Percentiles rank a stretch among this genome's conserved stretches.
Conservation (phyloP, 2,888 invertebrate species). For the Lordiphosa fenestrarum region DNA sequence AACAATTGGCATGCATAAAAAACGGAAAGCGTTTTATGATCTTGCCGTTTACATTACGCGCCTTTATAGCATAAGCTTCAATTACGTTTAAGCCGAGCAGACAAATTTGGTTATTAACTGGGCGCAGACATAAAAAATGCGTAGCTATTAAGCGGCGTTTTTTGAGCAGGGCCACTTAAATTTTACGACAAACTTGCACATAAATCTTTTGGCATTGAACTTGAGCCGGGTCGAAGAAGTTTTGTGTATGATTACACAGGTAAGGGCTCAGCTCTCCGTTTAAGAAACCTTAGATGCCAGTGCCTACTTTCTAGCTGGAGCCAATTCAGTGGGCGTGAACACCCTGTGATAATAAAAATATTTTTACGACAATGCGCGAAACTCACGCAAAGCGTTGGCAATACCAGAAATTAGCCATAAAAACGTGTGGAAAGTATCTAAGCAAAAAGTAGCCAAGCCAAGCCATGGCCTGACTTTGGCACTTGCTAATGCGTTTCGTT, state of each 20-base stretch:
- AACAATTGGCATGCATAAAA: too few species aligned
- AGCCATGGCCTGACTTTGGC: constrained; percentile 27
- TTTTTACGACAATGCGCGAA: constrained; percentile 60
- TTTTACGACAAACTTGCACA: constrained; percentile 51
- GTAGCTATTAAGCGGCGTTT: not conserved
- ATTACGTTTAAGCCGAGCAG: constrained; percentile 46
- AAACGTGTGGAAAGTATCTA: constrained; percentile 48
- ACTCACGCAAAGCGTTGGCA: constrained; percentile 47
- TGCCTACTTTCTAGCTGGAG: constrained; percentile 42
- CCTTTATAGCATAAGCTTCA: constrained; percentile 1
- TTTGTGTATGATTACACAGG: too few species aligned
- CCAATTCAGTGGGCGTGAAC: constrained; percentile 10
- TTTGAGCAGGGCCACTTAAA: constrained; percentile 20
- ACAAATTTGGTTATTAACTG: constrained; percentile 65
- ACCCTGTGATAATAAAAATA: constrained; percentile 60
- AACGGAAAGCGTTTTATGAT: constrained; percentile 26
- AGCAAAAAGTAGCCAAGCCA: constrained; percentile 29
- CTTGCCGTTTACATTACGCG: not conserved
- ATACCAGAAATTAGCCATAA: constrained; percentile 71
- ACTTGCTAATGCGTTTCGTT: constrained; percentile 25
- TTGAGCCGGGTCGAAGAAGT: not conserved
- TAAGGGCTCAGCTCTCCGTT: not conserved
- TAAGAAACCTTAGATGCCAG: constrained; percentile 4
- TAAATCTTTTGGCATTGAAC: constrained; percentile 29
- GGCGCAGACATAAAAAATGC: constrained; percentile 34